Evolutionary conservation across 1,140 invertebrate species (phyloP), one percentile per base, ranked within the genome.

Genomic region (Reticulitermes speratus): DNA sequence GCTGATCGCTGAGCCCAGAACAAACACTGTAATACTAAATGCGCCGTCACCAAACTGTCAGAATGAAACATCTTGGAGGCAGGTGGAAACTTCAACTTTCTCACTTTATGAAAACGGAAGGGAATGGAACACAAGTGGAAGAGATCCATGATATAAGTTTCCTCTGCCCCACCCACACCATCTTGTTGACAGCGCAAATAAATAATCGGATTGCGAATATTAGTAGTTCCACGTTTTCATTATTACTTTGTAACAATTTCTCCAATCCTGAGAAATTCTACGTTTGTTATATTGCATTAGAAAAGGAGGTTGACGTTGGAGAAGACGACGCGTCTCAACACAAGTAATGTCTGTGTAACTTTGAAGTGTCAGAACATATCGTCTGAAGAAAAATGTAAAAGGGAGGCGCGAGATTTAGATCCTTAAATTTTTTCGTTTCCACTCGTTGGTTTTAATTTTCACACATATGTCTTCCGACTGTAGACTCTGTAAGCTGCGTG

Each of bases 191-290:
- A 75, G 65, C 25, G 25, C 25, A 75, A 75, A 75, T 75, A 75
- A 75, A 75, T 75, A 75, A 75, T 75, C 65, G 65, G 25, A 75
- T 75, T 75, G 11, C 7, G 65, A 30, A 75, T 75, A 30, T 75
- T 75, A 75, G 65, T 75, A n/a, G 9, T 75, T 30, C 65, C n/a
- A 75, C 65, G n/a, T 75, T 75, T 75, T 75, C 65, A 75, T 75
- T 75, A 75, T 75, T 75, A 75, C 65, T 75, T 75, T 75, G 65
- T 75, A 75, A 75, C 65, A 75, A 30, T 75, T 75, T 75, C 25
- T 30, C 2, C n/a, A 30, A 75, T 7, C 9, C 65, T 30, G n/a
- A 75, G 65, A 75, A 75, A 3, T 75, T 30, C n/a, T 30, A 25
- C n/a, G 25, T 75, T 19, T n/a, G 52, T 55, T 55, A 55, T 21